Evolutionary conservation across 2,113 vertebrate species (phyloP).

Genomic region (Isurus oxyrinchus): DNA sequence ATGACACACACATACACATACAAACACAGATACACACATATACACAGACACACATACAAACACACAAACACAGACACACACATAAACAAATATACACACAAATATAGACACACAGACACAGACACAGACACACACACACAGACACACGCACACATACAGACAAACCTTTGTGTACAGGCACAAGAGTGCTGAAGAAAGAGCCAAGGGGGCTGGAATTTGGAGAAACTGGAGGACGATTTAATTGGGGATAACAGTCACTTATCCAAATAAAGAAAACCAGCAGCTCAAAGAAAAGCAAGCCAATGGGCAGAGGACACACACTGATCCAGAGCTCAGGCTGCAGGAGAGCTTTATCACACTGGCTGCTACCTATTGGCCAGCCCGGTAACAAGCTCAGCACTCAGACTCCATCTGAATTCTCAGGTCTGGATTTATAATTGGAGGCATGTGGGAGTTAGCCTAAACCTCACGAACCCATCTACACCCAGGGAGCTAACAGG

Average conservation of each 20-base stretch:
- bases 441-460: no score
- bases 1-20: conserved; percentile 63
- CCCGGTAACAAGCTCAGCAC: background rate
- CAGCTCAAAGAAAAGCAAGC: background rate
- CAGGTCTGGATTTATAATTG: background rate
- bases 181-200: background rate
- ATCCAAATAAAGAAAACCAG: background rate
- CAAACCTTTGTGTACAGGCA: background rate
- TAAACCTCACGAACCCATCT: no score
- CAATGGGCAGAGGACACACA: background rate
- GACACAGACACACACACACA: conserved; percentile 55
- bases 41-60: no score
- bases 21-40: conserved; percentile 60
- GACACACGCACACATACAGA: conserved; percentile 61
- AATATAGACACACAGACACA: conserved; percentile 58
- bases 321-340: background rate
- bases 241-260: background rate
- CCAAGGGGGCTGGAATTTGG: background rate
- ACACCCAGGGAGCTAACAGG: background rate
- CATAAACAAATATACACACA: conserved; percentile 57
- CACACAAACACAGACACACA: conserved; percentile 49
- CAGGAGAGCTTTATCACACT: background rate
- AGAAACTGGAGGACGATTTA: background rate
- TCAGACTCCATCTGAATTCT: background rate
- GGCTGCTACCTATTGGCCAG: background rate